Evolutionary conservation across 2,888 invertebrate species (phyloP), one percentile per base, ranked within the genome.

Genomic region (Melieria picta): DNA sequence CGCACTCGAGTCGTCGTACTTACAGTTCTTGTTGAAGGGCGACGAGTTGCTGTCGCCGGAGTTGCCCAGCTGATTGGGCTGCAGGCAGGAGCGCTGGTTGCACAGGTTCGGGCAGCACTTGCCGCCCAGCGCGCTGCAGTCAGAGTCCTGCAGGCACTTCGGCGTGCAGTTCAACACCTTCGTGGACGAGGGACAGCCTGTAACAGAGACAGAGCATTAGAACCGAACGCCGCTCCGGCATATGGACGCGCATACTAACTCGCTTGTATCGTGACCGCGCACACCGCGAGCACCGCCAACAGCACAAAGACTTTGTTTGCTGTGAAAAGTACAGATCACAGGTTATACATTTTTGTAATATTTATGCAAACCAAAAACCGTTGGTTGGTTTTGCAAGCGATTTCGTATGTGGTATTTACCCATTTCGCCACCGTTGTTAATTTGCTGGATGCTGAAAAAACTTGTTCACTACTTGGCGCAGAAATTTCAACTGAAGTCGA

Each of bases 41-140:
- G 83, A 81, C 2, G 74, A 30, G 30, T 30, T 77, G 47, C 79
- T 77, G 9, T 70, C 76, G 7, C 81, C 82, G 4, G 79, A 79
- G 50, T 81, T 84, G n/a, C 79, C 77, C 62, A 85, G 72, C 57
- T 79, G 47, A 79, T 87, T 88, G 1, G 90, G 81, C 43, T 89
- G 86, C 0, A 89, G 88, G 80, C 93, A 93, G 1, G 93, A 93
- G 81, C 90, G 91, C 64, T 88, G 88, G 78, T 92, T 91, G 87
- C 93, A 93, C 71, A 90, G 85, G 85, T 93, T 93, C 7, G 90
- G 88, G 78, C 92, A 92, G 83, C 93, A 93, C 77, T 91, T 90
- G 81, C 91, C 90, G 76, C 91, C 91, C 67, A 90, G 88, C 48
- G 88, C 88, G 52, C 86, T 85, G 84, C 93, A 93, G 76, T 93